Percentiles rank a stretch among this genome's conserved stretches.
phyloP scores from a whole-genome alignment of 2,797 vertebrate genomes.

The Bradypus variegatus region DNA sequence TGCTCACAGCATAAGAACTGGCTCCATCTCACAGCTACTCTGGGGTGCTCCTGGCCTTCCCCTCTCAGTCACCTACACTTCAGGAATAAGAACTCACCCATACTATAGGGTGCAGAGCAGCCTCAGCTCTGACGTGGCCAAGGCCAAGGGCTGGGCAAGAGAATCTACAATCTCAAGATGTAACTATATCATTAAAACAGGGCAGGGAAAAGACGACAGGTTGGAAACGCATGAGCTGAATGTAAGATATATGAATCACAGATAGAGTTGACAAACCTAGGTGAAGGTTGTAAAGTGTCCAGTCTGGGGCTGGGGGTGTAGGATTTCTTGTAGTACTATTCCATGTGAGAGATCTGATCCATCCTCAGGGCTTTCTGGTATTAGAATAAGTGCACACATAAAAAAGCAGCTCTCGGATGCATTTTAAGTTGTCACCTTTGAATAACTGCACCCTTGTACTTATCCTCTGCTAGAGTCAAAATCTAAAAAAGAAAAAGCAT shows the following conservation, averaged over 20 bases:
- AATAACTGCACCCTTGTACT: background rate
- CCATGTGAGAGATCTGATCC: background rate
- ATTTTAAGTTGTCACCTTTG: background rate
- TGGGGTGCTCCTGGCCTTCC: background rate
- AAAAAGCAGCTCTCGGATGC: background rate
- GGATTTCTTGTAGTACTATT: background rate
- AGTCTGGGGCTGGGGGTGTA: background rate
- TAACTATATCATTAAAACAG: background rate
- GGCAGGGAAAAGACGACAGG: background rate
- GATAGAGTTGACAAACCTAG: background rate
- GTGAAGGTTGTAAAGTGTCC: background rate
- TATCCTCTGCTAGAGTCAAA: background rate
- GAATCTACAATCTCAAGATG: background rate
- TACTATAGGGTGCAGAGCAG: conserved; percentile 48
- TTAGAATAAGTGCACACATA: background rate
- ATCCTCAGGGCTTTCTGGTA: background rate
- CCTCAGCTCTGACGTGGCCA: background rate
- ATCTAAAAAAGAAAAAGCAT: background rate
- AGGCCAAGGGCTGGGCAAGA: background rate
- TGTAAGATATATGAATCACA: background rate
- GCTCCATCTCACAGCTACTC: background rate
- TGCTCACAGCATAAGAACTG: background rate
- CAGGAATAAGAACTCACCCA: background rate
- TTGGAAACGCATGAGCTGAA: background rate
- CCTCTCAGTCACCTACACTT: background rate